These are phyloP conservation scores for Dyspetes luteomarginatus DNA, from an alignment of 2,888 invertebrate genomes.

Conservation along the genomic window DNA sequence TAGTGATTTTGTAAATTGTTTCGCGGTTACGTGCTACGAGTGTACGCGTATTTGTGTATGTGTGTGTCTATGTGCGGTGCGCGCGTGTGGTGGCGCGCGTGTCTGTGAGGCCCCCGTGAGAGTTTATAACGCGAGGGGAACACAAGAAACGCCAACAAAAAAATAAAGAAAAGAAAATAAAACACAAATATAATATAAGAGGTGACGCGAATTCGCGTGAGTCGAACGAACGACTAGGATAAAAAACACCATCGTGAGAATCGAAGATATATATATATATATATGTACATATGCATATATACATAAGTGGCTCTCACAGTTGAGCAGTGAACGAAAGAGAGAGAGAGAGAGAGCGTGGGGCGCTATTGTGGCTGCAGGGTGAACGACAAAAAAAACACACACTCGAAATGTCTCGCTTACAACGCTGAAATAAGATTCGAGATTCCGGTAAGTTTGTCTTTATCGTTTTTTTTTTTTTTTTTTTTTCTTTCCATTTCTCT, in stretches of 20 bases:
- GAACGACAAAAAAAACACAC: constrained; percentile 29
- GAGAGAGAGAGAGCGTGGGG: background rate
- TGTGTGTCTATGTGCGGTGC: background rate
- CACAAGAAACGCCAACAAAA: constrained; percentile 20
- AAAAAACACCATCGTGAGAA: constrained; percentile 9
- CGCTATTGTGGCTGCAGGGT: background rate
- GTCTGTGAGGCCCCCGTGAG: background rate
- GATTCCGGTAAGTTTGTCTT: constrained; percentile 62
- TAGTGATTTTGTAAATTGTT: background rate
- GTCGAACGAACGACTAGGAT: background rate
- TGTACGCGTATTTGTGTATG: constrained; percentile 4
- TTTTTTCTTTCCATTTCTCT: background rate
- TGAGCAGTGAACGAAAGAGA: background rate
- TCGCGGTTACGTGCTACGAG: background rate
- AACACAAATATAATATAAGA: constrained; percentile 11
- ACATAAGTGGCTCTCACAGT: background rate
- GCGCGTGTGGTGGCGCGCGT: constrained; percentile 4
- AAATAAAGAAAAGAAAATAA: background rate
- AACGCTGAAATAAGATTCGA: constrained; percentile 65
- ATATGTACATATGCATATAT: too few species aligned
- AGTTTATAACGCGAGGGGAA: background rate
- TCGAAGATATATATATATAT: background rate
- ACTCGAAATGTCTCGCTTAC: constrained; percentile 52
- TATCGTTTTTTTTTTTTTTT: constrained; percentile 10
- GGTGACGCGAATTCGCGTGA: constrained; percentile 63